phyloP scores from a whole-genome alignment of 2,888 invertebrate species.

The Saturnia pavonia region DNA sequence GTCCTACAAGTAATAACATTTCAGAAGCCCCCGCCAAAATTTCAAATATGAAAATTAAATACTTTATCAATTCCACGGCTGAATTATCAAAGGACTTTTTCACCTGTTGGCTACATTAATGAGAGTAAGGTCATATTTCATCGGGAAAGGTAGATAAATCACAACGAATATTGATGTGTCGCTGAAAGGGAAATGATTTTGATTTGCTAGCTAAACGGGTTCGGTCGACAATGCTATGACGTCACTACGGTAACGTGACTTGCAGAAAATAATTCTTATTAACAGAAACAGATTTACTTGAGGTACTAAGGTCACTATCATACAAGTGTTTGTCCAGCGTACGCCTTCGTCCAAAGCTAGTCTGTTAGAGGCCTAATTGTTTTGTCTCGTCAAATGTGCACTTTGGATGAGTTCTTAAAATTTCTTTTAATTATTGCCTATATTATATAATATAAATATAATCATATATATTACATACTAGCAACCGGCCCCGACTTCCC shows the following conservation, averaged over 20 bases:
- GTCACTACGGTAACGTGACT: slow-evolving; percentile 42
- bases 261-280: not conserved
- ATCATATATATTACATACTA: no score
- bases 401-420: not conserved
- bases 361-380: no score
- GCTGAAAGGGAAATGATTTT: slow-evolving; percentile 57
- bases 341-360: no score
- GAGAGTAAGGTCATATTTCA: slow-evolving; percentile 63
- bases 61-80: slow-evolving; percentile 6
- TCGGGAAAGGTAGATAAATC: slow-evolving; percentile 62
- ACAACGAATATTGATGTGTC: slow-evolving; percentile 66
- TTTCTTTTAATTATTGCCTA: no score
- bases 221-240: slow-evolving; percentile 58
- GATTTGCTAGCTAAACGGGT: slow-evolving; percentile 59
- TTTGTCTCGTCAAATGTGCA: not conserved
- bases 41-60: slow-evolving; percentile 11
- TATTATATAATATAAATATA: no score
- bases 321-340: no score
- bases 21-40: not conserved
- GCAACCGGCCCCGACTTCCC: no score
- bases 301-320: no score
- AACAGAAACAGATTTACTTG: slow-evolving; percentile 1
- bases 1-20: not conserved
- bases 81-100: slow-evolving; percentile 19
- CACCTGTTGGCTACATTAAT: slow-evolving; percentile 58